These are phyloP conservation scores for Aporrectodea caliginosa DNA, from an alignment of 1,140 invertebrate species.

Conservation along the genomic window DNA sequence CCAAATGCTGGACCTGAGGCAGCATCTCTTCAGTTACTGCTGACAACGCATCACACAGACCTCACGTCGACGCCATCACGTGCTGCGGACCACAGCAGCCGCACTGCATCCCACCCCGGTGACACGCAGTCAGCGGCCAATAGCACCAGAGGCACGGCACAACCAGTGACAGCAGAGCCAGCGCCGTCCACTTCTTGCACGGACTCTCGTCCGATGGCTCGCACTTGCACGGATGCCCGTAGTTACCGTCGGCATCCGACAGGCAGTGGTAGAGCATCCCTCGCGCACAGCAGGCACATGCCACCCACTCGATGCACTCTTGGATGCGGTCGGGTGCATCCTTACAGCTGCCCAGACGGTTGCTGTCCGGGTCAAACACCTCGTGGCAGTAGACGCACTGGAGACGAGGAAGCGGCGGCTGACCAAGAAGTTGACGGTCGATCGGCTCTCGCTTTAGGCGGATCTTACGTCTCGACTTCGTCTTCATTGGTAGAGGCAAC, in stretches of 20 bases:
- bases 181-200: constrained; percentile 69
- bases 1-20: background rate
- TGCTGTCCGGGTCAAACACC: constrained; percentile 67
- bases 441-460: constrained; percentile 31
- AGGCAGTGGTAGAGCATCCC: constrained; percentile 90
- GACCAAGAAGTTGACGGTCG: background rate
- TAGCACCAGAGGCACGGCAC: constrained; percentile 92
- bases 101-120: constrained; percentile 73
- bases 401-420: constrained; percentile 37
- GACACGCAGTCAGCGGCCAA: constrained; percentile 76
- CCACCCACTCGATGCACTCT: constrained; percentile 73
- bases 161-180: constrained; percentile 77
- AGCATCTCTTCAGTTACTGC: background rate
- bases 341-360: constrained; percentile 77
- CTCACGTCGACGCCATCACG: constrained; percentile 58
- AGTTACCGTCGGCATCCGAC: constrained; percentile 66
- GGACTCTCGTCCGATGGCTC: constrained; percentile 52
- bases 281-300: constrained; percentile 73
- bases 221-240: constrained; percentile 57
- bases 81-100: constrained; percentile 78
- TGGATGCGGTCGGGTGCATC: constrained; percentile 80
- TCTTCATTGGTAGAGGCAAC: constrained; percentile 68
- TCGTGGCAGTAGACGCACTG: constrained; percentile 58
- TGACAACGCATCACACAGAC: constrained; percentile 14
- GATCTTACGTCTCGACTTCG: constrained; percentile 32